Conservation (phyloP, 1,140 invertebrate species). For the Bombyx mandarina region DNA sequence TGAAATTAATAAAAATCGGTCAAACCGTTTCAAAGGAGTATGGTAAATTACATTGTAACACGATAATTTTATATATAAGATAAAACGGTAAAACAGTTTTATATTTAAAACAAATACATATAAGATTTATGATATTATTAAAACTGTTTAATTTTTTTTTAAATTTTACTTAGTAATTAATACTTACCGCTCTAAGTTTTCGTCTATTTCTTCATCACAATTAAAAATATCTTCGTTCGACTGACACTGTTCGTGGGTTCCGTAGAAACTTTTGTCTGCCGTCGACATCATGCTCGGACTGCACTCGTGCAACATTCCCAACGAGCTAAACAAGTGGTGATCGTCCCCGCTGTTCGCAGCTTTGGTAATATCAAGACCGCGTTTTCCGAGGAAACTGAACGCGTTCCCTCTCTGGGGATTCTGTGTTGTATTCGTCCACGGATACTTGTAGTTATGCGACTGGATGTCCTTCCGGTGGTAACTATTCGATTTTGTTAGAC, state of each 20-base stretch:
- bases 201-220: constrained; percentile 21
- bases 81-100: too few species aligned
- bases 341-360: constrained; percentile 30
- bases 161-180: not conserved
- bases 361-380: constrained; percentile 36
- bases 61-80: too few species aligned
- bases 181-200: constrained; percentile 31
- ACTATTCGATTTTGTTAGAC: constrained; percentile 22
- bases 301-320: constrained; percentile 40
- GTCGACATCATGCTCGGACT: constrained; percentile 29
- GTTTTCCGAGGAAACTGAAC: constrained; percentile 41
- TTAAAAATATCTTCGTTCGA: constrained; percentile 32
- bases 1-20: too few species aligned
- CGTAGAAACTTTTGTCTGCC: constrained; percentile 48
- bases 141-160: not conserved
- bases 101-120: too few species aligned
- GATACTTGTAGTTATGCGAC: constrained; percentile 54
- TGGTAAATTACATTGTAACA: too few species aligned
- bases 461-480: constrained; percentile 34
- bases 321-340: constrained; percentile 25
- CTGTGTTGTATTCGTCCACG: constrained; percentile 50
- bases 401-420: constrained; percentile 37
- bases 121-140: too few species aligned
- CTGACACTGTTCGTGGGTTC: constrained; percentile 46
- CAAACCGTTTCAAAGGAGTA: too few species aligned